Evolutionary conservation across 2,888 invertebrate species (phyloP), one percentile per base, ranked within the genome.

Genomic region (Eupsilia transversa): DNA sequence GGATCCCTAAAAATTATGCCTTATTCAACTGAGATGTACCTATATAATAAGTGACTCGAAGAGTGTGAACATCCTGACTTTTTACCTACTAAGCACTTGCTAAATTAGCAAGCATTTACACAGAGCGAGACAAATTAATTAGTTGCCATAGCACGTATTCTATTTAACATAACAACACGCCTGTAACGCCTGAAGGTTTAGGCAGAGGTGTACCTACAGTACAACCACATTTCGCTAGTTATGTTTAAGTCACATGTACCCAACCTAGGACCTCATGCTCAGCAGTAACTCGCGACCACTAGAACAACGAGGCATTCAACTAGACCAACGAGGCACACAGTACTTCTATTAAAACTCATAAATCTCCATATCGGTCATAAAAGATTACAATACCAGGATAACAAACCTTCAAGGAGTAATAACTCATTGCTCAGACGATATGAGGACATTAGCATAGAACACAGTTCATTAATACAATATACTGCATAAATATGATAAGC

Each of bases 361-460:
- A 4, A 38, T 23, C 30, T 1, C 20, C 46, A n/a, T 49, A 64
- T 64, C 46, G 33, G 10, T 27, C 63, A n/a, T 57, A 27, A 27
- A 43, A 64, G 14, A 68, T 76, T 64, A 59, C 52, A 46, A 57
- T 63, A 64, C 20, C 65, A 59, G 57, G 63, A 46, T 54, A 59
- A 54, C 14, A 33, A 64, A 76, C 63, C 68, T 81, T 49, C 46
- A 33, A 52, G 57, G 14, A 64, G 63, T 35, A 66, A 78, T 61
- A 46, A 67, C 57, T 64, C 41, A 74, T 35, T 27, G 30, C 56
- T 49, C 27, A 6, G 20, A 57, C 43, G 54, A 74, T 80, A 64
- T 67, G 30, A 63, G 35, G 35, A 27, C 52, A 30, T 64, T 38
- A 64, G 60, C 65, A 60, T 80, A 65, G 27, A 74, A 65, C 33